Evolutionary conservation across 2,113 vertebrate genomes (phyloP).

Genomic region (Lycocorax pyrrhopterus): DNA sequence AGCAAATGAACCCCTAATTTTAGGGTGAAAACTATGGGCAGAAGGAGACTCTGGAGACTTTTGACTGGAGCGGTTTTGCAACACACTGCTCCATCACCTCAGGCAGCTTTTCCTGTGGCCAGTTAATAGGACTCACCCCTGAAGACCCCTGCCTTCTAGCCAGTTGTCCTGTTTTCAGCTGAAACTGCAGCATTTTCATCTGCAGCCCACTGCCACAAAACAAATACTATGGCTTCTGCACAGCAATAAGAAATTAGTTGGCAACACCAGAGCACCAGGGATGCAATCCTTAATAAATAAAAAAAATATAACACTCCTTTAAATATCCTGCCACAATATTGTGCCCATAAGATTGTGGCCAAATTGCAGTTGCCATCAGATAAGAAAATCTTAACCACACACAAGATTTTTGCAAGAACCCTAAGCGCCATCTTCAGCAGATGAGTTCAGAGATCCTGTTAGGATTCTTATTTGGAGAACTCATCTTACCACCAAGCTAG

Average conservation of each 20-base stretch:
- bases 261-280: neutral
- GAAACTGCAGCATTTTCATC: neutral
- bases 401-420: neutral
- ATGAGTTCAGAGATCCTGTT: neutral
- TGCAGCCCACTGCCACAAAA: neutral
- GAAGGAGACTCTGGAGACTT: neutral
- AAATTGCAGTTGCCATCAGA: neutral
- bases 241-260: neutral
- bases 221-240: neutral
- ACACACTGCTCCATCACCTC: neutral
- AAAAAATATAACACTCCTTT: neutral
- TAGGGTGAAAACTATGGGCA: neutral
- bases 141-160: neutral
- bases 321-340: neutral
- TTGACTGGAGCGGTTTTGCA: neutral
- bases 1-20: neutral
- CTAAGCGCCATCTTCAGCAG: neutral
- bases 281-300: neutral
- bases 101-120: neutral
- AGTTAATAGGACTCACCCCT: neutral
- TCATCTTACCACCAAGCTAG: neutral
- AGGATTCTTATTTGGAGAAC: neutral
- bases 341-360: neutral
- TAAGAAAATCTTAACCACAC: neutral
- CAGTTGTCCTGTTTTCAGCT: neutral